Base-by-base conservation (phyloP, 2,113 vertebrate genomes). In the Baryphthengus martii region DNA sequence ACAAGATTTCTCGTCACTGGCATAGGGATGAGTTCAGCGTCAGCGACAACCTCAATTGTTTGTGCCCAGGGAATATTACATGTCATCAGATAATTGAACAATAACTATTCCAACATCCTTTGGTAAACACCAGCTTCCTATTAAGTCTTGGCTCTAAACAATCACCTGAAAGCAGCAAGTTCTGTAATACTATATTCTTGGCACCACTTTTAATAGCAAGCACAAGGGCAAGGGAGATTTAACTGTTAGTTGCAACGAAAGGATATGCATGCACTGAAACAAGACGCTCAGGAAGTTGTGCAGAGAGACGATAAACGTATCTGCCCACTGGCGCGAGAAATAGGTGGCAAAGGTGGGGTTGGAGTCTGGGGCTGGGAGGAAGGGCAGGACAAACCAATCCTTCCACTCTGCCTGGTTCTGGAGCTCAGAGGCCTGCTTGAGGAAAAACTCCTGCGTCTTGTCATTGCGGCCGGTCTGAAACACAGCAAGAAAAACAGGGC, bases 191-290 rank as follows among this genome's bases (percentile, higher is more conserved):
- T 52, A 20, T 58, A 67, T 88, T 70, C 33, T 62, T 75, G 63
- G 78, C 68, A 80, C 18, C 12, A 19, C 17, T 62, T 10, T 10
- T 61, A 44, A 53, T 10, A 75, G 23, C 13, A 8, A 85, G 39
- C 23, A 0, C 37, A 55, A 47, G 39, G 17, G 44, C 33, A 24
- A 37, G 50, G 13, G 19, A 90, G 39, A 80, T 61, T 53, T 49
- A 92, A 53, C 58, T 45, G 24, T 24, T 6, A 67, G 37, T 11
- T 73, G 35, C 21, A 56, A 52, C 71, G 88, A 98, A 90, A 98
- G 99, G 99, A 99, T 99, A 99, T 99, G 99, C 99, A 99, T 99
- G 90, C 99, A 99, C 98, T 99, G 99, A 98, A 99, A 99, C 29
- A 99, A 98, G 66, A 99, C 99, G 0, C 99, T 99, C 92, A 99